Evolutionary conservation across 2,113 vertebrate genomes (phyloP), one percentile per base, ranked within the genome.

Genomic region (Hippocampus abdominalis): DNA sequence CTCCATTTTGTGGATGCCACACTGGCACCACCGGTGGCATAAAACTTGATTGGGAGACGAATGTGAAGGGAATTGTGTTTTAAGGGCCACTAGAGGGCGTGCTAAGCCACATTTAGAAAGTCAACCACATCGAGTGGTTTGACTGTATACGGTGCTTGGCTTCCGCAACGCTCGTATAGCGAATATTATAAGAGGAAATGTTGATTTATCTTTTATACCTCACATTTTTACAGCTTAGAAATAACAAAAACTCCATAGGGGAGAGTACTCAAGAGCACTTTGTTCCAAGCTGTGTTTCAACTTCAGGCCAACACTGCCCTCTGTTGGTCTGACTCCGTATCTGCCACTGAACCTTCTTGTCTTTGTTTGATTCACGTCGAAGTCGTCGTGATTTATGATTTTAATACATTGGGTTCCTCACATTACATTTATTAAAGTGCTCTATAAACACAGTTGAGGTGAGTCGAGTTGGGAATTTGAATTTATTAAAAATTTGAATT

Each of bases 321-420:
- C 83, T 89, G 51, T 71, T 88, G 87, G 83, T 15, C 18, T 21
- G 11, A 51, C 2, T 2, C 32, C 56, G 75, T 32, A 77, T 15
- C 51, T 73, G 61, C 32, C 80, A 73, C 59, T 48, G 68, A 69
- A 2, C 29, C 18, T 1, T 49, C 5, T 32, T 36, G 32, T 36
- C 32, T 36, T 36, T 29, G n/a, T 29, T 29, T 36, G 5, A 36
- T 5, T 6, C 32, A 36, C 32, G 29, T 3, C 0, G 32, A 36
- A 36, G 32, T 36, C 32, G 32, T 36, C 32, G 5, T 36, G 32
- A 6, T 36, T 36, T 36, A 36, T 36, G 32, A 36, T 36, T 36
- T 36, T 36, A 36, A 36, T 36, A 36, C 32, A 36, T 36, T 36
- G 32, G 32, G 32, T 36, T 36, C 32, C 32, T 36, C 32, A 36